A percentile compares a stretch with the other conserved stretches of the same genome.
Conservation (phyloP, 35 echinoderm and acorn worm genomes). For the Lytechinus pictus region DNA sequence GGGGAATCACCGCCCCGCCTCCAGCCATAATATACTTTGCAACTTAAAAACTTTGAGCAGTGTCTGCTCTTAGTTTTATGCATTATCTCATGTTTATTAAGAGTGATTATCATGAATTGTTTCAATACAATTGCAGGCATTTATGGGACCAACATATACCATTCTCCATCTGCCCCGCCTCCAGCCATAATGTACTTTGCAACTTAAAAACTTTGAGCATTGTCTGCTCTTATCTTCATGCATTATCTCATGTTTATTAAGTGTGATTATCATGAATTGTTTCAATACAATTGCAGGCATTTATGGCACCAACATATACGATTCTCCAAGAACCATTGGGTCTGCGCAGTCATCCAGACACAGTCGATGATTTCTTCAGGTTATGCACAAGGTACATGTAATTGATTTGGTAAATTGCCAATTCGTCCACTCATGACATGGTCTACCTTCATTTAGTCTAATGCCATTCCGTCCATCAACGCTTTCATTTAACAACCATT, state of each 20-base stretch:
- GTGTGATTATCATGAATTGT: neutral
- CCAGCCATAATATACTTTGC: no score
- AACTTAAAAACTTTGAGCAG: no score
- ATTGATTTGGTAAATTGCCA: no score
- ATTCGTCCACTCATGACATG: no score
- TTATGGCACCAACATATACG: slow-evolving; percentile 83
- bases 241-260: neutral
- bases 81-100: neutral
- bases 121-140: slow-evolving; percentile 62
- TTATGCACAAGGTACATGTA: slow-evolving; percentile 57
- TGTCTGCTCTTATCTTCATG: neutral
- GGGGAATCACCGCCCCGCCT: no score
- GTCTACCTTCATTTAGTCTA: no score
- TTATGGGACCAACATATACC: slow-evolving; percentile 84
- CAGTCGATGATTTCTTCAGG: slow-evolving; percentile 74
- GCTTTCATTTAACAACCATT: no score
- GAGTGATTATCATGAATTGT: neutral
- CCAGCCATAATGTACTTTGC: no score
- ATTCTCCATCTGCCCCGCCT: slow-evolving; percentile 56
- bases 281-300: slow-evolving; percentile 61
- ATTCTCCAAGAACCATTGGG: slow-evolving; percentile 82
- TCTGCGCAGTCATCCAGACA: slow-evolving; percentile 90
- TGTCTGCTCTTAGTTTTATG: neutral
- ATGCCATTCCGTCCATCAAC: no score
- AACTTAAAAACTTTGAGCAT: no score